Evolutionary conservation across 1,140 invertebrate species (phyloP).

Genomic region (Drosophila sucinea): DNA sequence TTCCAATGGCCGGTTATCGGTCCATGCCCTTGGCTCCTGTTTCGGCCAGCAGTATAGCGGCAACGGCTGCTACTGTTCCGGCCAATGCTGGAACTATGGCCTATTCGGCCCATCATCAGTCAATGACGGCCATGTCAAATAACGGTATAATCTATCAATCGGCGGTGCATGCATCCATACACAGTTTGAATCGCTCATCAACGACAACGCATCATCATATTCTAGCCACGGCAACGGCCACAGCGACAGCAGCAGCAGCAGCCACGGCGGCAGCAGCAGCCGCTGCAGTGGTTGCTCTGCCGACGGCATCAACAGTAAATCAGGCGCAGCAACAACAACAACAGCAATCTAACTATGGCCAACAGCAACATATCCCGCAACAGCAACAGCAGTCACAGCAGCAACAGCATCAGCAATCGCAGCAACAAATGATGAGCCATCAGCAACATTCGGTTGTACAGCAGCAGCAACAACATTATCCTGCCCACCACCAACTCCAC

Average conservation of each 20-base stretch:
- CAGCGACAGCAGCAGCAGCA: conserved; percentile 62
- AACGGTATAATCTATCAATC: conserved; percentile 83
- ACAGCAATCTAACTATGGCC: conserved; percentile 20
- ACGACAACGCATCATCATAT: conserved; percentile 78
- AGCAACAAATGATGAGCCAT: conserved; percentile 53
- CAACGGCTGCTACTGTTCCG: conserved; percentile 52
- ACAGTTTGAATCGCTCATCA: conserved; percentile 77
- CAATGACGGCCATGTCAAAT: conserved; percentile 81
- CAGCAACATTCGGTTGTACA: conserved; percentile 46
- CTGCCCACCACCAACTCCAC: conserved; percentile 48
- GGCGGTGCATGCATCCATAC: conserved; percentile 82
- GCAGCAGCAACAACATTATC: conserved; percentile 58
- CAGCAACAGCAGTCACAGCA: conserved; percentile 38
- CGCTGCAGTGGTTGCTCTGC: conserved; percentile 36
- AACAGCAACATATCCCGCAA: conserved; percentile 18
- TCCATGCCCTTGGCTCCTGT: conserved; percentile 72
- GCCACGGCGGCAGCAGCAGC: conserved; percentile 57
- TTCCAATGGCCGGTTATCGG: conserved; percentile 76
- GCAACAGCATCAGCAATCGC: conserved; percentile 54
- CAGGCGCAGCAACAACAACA: conserved; percentile 48
- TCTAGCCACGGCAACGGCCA: conserved; percentile 70
- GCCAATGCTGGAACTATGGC: conserved; percentile 66
- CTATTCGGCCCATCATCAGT: conserved; percentile 67
- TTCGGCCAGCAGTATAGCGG: conserved; percentile 52
- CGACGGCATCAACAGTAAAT: conserved; percentile 33